Evolutionary conservation across 2,888 invertebrate species (phyloP).

Genomic region (Pinctada fucata): DNA sequence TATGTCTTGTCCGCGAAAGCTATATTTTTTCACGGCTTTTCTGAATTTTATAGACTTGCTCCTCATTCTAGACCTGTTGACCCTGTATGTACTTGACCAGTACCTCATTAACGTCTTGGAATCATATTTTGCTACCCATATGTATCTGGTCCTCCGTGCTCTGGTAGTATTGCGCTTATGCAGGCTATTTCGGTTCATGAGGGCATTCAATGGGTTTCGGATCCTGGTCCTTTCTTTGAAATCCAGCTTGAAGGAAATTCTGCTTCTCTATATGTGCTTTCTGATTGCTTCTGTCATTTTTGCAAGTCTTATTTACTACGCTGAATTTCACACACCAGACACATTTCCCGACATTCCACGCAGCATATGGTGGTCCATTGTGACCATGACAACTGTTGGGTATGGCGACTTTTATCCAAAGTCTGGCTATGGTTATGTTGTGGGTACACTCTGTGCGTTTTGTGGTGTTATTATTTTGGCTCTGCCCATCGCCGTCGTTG

Average conservation of each 20-base stretch:
- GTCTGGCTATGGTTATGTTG: constrained; percentile 20
- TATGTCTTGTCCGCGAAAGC: constrained; percentile 28
- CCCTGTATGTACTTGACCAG: constrained; percentile 13
- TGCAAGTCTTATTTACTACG: constrained; percentile 38
- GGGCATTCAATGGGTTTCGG: constrained; percentile 25
- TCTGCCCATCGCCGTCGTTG: constrained; percentile 40
- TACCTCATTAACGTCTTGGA: constrained; percentile 9
- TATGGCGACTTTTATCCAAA: constrained; percentile 36
- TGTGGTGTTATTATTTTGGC: constrained; percentile 33
- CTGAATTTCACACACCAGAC: constrained; percentile 26
- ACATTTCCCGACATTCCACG: constrained; percentile 28
- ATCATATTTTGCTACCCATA: constrained; percentile 9
- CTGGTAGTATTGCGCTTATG: constrained; percentile 25
- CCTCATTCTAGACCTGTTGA: constrained; percentile 23
- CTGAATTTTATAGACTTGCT: constrained; percentile 33
- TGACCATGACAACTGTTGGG: constrained; percentile 42
- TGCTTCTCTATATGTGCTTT: constrained; percentile 30
- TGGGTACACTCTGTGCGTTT: constrained; percentile 33
- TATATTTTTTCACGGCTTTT: constrained; percentile 25
- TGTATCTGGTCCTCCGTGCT: constrained; percentile 16
- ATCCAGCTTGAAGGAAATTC: constrained; percentile 31
- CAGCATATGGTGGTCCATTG: constrained; percentile 38
- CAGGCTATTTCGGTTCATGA: constrained; percentile 30
- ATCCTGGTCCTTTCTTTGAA: constrained; percentile 28
- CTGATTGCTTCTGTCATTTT: constrained; percentile 26